Evolutionary conservation across 2,888 invertebrate species (phyloP), one percentile per base, ranked within the genome.

Genomic region (Balanococcus diminutus): DNA sequence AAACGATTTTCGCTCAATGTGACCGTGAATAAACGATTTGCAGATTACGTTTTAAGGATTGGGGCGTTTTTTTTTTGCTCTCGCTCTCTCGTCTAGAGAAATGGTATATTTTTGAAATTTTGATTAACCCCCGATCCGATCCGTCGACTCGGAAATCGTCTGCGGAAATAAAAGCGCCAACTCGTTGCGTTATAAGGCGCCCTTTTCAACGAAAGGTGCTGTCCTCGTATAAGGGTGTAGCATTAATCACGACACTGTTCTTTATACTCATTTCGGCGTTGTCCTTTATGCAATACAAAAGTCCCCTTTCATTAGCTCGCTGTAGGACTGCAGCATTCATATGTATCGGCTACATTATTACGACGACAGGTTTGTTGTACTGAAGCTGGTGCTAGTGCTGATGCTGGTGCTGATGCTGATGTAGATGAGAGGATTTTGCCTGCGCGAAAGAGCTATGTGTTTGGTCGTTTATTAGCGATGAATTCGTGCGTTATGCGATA

Each of bases 401-500:
- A n/a, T n/a, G 46, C 2, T n/a, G 46, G 6, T 2, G 46, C n/a
- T n/a, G 16, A 5, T n/a, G 56, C 9, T 22, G 22, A n/a, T n/a
- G 1, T 46, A 46, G 56, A 2, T 51, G 19, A 5, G 51, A 56
- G 22, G 19, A 56, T 72, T 36, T 79, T 36, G 75, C 75, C n/a
- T 36, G 32, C 22, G 56, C 56, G 11, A 56, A 14, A 19, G 75
- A 19, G 67, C 67, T 67, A 9, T 36, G 72, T 28, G 75, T 79
- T 79, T 79, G 28, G 36, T 79, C 75, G 36, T 79, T 79, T 79
- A 79, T 79, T 79, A 36, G 75, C 75, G 36, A 36, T 79, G 75
- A 79, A 79, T 79, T 79, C 75, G 75, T 79, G 75, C 75, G 75
- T 79, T 79, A 79, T 79, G 36, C 75, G 75, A 79, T 79, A 79